A percentile compares a stretch with the other conserved stretches of the same genome.
Conservation (phyloP, 2,113 vertebrate genomes). For the Xiphophorus hellerii region DNA sequence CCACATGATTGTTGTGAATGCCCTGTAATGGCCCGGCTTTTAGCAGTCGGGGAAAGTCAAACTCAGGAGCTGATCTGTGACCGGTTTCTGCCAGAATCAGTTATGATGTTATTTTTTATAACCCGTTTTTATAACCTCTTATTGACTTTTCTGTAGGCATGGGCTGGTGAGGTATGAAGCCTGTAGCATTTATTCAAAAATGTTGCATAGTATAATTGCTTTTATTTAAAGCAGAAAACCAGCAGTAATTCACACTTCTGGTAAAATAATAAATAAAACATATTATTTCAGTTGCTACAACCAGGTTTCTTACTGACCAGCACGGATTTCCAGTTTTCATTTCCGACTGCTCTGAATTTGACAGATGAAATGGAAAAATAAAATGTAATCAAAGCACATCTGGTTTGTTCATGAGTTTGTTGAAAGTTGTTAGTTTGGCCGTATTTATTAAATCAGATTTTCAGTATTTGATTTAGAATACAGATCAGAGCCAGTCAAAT, state of each 20-base stretch:
- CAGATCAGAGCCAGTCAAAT: too few species aligned
- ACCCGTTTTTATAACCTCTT: conserved; percentile 6
- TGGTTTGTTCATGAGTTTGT: too few species aligned
- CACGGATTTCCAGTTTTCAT: background rate
- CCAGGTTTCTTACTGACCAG: too few species aligned
- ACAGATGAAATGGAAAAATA: background rate
- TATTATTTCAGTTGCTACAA: too few species aligned
- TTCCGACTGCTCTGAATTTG: background rate
- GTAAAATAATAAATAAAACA: background rate
- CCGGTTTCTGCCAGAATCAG: conserved; percentile 22
- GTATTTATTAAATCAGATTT: too few species aligned
- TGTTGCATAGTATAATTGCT: background rate
- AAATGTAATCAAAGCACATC: too few species aligned
- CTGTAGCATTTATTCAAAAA: background rate
- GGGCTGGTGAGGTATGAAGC: background rate
- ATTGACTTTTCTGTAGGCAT: background rate
- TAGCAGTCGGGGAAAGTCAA: conserved; percentile 13
- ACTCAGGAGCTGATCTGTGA: background rate
- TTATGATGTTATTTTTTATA: background rate
- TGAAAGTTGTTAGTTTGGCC: too few species aligned
- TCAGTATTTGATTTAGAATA: too few species aligned
- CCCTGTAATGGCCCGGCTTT: conserved; percentile 34
- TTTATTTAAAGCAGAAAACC: background rate
- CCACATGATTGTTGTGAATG: conserved; percentile 53
- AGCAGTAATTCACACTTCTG: background rate